Conservation (phyloP, 2,888 invertebrate species). For the Aphidius colemani region DNA sequence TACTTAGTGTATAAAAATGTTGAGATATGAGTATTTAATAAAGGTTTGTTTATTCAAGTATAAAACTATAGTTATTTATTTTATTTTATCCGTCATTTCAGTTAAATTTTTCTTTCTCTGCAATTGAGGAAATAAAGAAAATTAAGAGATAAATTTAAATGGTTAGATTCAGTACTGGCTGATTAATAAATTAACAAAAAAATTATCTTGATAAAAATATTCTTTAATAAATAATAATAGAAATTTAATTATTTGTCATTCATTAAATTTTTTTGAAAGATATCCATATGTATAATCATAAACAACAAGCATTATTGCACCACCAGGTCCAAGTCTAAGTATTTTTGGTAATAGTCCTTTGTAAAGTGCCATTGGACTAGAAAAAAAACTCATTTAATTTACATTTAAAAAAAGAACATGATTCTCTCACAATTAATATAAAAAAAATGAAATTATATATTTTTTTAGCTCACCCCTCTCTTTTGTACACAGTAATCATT, state of each 20-base stretch:
- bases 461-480: slow-evolving; percentile 75
- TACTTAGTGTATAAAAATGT: too few relatives aligned
- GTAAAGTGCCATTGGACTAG: slow-evolving; percentile 82
- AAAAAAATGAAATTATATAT: slow-evolving; percentile 8
- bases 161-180: too few relatives aligned
- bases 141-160: too few relatives aligned
- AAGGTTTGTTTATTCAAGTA: too few relatives aligned
- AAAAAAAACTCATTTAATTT: slow-evolving; percentile 18
- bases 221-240: not conserved
- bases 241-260: slow-evolving; percentile 26
- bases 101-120: too few relatives aligned
- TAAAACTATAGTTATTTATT: too few relatives aligned
- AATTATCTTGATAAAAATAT: slow-evolving; percentile 10
- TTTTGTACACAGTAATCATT: slow-evolving; percentile 75
- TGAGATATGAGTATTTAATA: too few relatives aligned
- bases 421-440: not conserved
- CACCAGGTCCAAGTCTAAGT: slow-evolving; percentile 89
- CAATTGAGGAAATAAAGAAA: too few relatives aligned
- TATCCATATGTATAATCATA: slow-evolving; percentile 85
- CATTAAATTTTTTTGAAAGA: slow-evolving; percentile 64
- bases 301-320: slow-evolving; percentile 92
- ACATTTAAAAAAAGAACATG: slow-evolving; percentile 1
- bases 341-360: slow-evolving; percentile 92
- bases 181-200: slow-evolving; percentile 16
- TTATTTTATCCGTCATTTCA: too few relatives aligned